A percentile compares a stretch with the other conserved stretches of the same genome.
Conservation (phyloP, 2,113 vertebrate species). For the sheep (Ovis aries) region DNA sequence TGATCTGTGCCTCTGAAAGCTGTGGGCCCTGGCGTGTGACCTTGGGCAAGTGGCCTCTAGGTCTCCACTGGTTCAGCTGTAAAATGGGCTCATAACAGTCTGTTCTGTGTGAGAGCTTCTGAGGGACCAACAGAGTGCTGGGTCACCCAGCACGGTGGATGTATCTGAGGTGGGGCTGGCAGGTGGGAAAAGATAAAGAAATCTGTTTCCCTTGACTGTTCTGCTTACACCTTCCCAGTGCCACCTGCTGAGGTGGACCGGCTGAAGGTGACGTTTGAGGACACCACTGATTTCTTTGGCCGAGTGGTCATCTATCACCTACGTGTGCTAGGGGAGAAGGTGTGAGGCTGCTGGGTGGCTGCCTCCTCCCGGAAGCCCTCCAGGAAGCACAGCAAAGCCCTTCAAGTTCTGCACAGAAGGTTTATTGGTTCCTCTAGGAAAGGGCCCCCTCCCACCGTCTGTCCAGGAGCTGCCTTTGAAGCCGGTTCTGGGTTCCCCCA, state of each 20-base stretch:
- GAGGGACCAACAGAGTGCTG: not conserved
- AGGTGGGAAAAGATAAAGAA: not conserved
- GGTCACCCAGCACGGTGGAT: not conserved
- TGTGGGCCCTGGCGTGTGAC: not conserved
- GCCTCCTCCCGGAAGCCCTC: not conserved
- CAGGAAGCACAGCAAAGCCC: not conserved
- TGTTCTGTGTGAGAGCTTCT: not conserved
- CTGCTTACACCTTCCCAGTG: constrained; percentile 89
- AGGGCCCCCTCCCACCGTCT: not conserved
- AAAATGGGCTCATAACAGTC: not conserved
- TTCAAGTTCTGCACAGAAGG: constrained; percentile 22
- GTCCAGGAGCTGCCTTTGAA: constrained; percentile 59
- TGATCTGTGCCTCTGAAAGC: not conserved
- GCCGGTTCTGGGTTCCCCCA: not conserved
- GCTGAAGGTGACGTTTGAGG: constrained; percentile 92
- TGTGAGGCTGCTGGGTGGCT: constrained; percentile 39
- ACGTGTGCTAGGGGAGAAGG: constrained; percentile 86
- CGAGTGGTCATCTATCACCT: constrained; percentile 93
- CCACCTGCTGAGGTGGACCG: constrained; percentile 82
- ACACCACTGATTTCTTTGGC: constrained; percentile 94
- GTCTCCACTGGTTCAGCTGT: not conserved
- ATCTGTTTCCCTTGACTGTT: constrained; percentile 77
- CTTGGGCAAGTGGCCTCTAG: not conserved
- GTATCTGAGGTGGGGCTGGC: not conserved
- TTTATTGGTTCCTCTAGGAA: constrained; percentile 59